Evolutionary conservation across 2,797 vertebrate genomes (phyloP), one percentile per base, ranked within the genome.

Genomic region (Rhinoraja longicauda): DNA sequence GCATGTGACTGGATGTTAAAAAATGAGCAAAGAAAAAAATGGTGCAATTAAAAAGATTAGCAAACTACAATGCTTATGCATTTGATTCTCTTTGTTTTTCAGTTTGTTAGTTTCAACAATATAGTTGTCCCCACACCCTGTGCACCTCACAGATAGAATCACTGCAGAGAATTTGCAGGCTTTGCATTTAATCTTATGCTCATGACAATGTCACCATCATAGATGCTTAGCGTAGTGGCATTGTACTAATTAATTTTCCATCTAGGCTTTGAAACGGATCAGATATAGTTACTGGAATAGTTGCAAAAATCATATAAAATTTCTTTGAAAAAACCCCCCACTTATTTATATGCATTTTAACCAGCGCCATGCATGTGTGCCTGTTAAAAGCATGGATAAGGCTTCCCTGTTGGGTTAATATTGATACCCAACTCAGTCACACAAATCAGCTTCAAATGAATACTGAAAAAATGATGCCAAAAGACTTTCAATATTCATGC

Each of bases 401-500:
- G 39, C 90, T 73, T 91, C 64, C 21, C 36, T 92, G 13, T 53
- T 15, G 26, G 24, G 70, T 92, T 92, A 92, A 92, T 92, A 92
- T 75, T 92, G 90, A 92, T 75, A 57, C 45, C 75, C 26, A 91
- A 57, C 45, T 92, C 70, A 57, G 39, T 75, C 5, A 45, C 72
- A 75, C 70, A 75, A 36, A 92, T n/a, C 21, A 73, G 26, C 24
- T 75, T 92, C 39, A 75, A 39, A 57, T 53, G 72, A 75, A 75
- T 39, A 73, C 39, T 92, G 13, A 73, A 75, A 73, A 92, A 92
- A 88, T 88, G 7, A 67, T 88, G n/a, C n/a, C 32, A 88, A 36
- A 92, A n/a, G 67, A 26, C 90, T 92, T 92, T 75, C 90, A 75
- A 67, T 75, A 73, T 92, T 75, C 90, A 29, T 75, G 90, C 4